Conservation (phyloP, 1,140 invertebrate species). For the Ladona fulva region DNA sequence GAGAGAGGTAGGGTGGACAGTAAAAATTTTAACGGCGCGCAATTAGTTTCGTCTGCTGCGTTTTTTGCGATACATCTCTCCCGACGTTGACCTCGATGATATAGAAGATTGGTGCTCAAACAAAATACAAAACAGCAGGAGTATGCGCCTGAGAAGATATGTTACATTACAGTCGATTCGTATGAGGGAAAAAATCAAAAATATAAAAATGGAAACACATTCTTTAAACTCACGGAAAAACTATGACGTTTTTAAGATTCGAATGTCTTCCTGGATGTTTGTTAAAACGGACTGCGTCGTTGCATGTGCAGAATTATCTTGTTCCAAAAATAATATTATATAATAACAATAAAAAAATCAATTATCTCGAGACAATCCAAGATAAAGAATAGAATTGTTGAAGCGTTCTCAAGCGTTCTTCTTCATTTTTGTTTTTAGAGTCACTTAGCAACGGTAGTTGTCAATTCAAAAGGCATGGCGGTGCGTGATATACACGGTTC, state of each 20-base stretch:
- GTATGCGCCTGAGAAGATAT: neutral
- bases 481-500: neutral
- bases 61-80: no score
- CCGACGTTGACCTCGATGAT: neutral
- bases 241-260: conserved; percentile 2
- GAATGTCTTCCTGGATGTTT: conserved; percentile 4
- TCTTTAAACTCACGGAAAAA: neutral
- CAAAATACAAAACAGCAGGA: neutral
- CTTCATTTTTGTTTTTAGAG: neutral
- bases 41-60: no score
- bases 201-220: neutral
- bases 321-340: conserved; percentile 11
- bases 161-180: neutral
- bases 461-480: conserved; percentile 9
- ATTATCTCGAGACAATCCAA: conserved; percentile 9
- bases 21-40: no score
- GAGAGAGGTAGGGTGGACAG: no score
- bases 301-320: neutral
- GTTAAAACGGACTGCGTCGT: neutral
- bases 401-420: conserved; percentile 4
- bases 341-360: conserved; percentile 9
- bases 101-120: neutral
- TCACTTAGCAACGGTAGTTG: neutral
- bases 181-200: neutral
- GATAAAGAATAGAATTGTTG: conserved; percentile 8